Base-by-base conservation (phyloP, 1,140 invertebrate species). In the Brachionus angularis region DNA sequence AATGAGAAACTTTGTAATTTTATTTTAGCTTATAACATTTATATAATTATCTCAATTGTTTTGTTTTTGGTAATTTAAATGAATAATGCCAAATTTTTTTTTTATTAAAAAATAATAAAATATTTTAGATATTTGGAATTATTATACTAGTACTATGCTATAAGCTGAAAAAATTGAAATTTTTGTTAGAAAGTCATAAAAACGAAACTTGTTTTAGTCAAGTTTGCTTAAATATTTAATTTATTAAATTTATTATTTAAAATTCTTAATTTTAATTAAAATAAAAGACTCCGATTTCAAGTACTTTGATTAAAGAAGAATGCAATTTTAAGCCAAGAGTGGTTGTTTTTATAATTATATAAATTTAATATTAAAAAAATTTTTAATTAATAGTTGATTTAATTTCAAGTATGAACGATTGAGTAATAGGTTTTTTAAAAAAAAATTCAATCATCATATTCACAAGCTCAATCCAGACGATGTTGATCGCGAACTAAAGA, bases 401-500 rank as follows among this genome's bases (percentile, higher is more conserved):
- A n/a, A n/a, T n/a, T n/a, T n/a, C n/a, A n/a, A n/a, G n/a, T n/a
- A n/a, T n/a, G n/a, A n/a, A n/a, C n/a, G n/a, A n/a, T n/a, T n/a
- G n/a, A n/a, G n/a, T n/a, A n/a, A n/a, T n/a, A n/a, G n/a, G 12
- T 31, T 55, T 33, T 55, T 29, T 31, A 33, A 58, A 34, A 58
- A 21, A 39, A 36, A 25, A 29, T 25, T 36, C 5, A 34, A 58
- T 39, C 25, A 23, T 42, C 33, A 23, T 39, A 58, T 58, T 25
- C 53, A 58, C 53, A 58, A 58, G 23, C 23, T 58, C 21, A 58
- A 58, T 23, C 53, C 53, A 23, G 53, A 58, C n/a, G 53, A 58
- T 23, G 53, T 58, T 5, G 53, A 58, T 16, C 36, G 39, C 25
- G 53, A 58, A 29, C n/a, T 58, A 18, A 58, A 58, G 39, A 58